These are phyloP conservation scores for Anthrax anthrax DNA, from an alignment of 2,888 invertebrate genomes.

Conservation along the genomic window DNA sequence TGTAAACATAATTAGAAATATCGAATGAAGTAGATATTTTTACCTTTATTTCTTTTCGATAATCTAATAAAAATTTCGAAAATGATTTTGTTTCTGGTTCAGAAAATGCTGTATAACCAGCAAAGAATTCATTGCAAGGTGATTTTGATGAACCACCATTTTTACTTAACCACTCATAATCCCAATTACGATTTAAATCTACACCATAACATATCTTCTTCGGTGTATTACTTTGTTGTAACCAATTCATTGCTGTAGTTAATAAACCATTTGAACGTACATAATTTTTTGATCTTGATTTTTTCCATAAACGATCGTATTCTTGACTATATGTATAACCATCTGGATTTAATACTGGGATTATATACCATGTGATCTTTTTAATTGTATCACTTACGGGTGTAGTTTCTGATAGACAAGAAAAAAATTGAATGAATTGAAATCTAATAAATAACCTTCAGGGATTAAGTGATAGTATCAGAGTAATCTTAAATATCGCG, in stretches of 20 bases:
- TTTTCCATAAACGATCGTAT: constrained; percentile 63
- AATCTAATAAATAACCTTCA: too few species aligned
- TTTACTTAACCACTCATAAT: constrained; percentile 53
- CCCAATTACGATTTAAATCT: constrained; percentile 66
- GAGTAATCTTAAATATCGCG: too few species aligned
- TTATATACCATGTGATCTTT: constrained; percentile 48
- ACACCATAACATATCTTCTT: constrained; percentile 49
- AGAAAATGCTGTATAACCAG: constrained; percentile 57
- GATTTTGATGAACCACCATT: constrained; percentile 61
- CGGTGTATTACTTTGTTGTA: constrained; percentile 22
- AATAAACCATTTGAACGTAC: constrained; percentile 23
- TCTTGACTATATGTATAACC: constrained; percentile 63
- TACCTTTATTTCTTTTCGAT: constrained; percentile 47
- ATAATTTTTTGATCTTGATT: constrained; percentile 49
- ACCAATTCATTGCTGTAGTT: constrained; percentile 30
- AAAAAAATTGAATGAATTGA: neutral
- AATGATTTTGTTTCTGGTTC: constrained; percentile 62
- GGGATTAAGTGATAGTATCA: too few species aligned
- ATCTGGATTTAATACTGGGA: constrained; percentile 65
- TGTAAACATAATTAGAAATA: neutral
- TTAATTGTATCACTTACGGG: constrained; percentile 22
- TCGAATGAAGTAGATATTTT: constrained; percentile 11
- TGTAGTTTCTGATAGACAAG: constrained; percentile 18
- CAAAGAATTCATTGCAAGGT: constrained; percentile 60
- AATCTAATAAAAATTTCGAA: constrained; percentile 44